These are phyloP conservation scores for Patagioenas fasciata DNA, from an alignment of 2,113 vertebrate genomes.

Conservation along the genomic window DNA sequence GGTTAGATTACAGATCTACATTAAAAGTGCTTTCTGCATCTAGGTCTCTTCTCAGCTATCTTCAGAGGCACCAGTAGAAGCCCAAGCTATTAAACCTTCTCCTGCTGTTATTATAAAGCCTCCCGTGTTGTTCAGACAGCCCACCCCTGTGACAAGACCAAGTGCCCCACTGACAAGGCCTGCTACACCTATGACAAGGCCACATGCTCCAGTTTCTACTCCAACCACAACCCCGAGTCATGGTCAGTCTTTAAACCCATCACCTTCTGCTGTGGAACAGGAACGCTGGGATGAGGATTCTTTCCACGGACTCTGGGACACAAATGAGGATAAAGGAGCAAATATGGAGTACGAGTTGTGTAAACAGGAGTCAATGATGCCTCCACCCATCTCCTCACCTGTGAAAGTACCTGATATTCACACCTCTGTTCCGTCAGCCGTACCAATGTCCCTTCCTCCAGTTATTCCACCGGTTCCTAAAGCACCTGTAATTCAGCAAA, in stretches of 20 bases:
- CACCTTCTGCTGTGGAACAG: constrained; percentile 71
- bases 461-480: constrained; percentile 76
- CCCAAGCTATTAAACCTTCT: constrained; percentile 65
- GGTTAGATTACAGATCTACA: constrained; percentile 48
- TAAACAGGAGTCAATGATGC: constrained; percentile 67
- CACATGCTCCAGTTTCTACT: constrained; percentile 69
- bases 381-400: constrained; percentile 46
- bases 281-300: constrained; percentile 84
- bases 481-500: constrained; percentile 86
- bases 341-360: constrained; percentile 70
- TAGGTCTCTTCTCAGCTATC: constrained; percentile 62
- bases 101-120: constrained; percentile 77
- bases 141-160: constrained; percentile 73
- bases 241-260: constrained; percentile 71
- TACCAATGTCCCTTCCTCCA: constrained; percentile 62
- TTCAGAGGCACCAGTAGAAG: constrained; percentile 60
- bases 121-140: constrained; percentile 77
- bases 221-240: constrained; percentile 66
- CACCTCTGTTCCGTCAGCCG: constrained; percentile 64
- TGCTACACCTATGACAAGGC: constrained; percentile 70
- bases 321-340: constrained; percentile 79
- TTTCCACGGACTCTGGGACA: constrained; percentile 87
- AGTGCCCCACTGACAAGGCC: constrained; percentile 72
- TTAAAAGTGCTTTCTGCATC: constrained; percentile 64
- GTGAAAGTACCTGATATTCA: constrained; percentile 68